Evolutionary conservation across 2,113 vertebrate species (phyloP), one percentile per base, ranked within the genome.

Genomic region (Ophthalmolycus amberensis): DNA sequence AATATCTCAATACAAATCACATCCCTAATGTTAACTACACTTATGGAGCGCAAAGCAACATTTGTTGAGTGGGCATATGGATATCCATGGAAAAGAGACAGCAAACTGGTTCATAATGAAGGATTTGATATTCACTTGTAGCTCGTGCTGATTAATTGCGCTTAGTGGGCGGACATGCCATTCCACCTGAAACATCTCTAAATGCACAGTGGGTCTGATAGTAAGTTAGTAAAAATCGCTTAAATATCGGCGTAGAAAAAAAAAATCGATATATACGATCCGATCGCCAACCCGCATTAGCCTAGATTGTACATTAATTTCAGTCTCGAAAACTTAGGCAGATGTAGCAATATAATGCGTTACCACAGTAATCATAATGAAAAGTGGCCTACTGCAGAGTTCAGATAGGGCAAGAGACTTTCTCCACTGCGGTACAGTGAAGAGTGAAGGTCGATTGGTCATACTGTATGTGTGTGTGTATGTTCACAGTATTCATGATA

Each of bases 391-490:
- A 40, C 25, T 59, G 11, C 46, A 54, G 25, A 25, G 25, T 25
- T 25, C 25, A 42, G 16, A 71, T 12, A 50, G 27, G n/a, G 50
- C 15, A 14, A 22, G 56, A 62, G 66, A 46, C 46, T 42, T 54
- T 48, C 22, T 58, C 58, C 52, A 6, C 29, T 54, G 70, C 32
- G 10, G 58, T 8, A 65, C 20, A 70, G 44, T 29, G 11, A 77
- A n/a, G 46, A 34, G 2, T 46, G 44, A 58, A 16, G 44, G 22
- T 48, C 82, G 72, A 85, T 75, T 80, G 77, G 25, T 80, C 72
- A 80, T 75, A 16, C 20, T 68, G 46, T 25, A 46, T 59, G 22
- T 12, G 2, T 60, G 11, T 34, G 75, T 71, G 22, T 64, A 37
- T 25, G 46, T 60, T 25, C 44, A 22, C 5, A 72, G 62, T 52